phyloP scores from a whole-genome alignment of 2,113 vertebrate species.

The Scophthalmus maximus region DNA sequence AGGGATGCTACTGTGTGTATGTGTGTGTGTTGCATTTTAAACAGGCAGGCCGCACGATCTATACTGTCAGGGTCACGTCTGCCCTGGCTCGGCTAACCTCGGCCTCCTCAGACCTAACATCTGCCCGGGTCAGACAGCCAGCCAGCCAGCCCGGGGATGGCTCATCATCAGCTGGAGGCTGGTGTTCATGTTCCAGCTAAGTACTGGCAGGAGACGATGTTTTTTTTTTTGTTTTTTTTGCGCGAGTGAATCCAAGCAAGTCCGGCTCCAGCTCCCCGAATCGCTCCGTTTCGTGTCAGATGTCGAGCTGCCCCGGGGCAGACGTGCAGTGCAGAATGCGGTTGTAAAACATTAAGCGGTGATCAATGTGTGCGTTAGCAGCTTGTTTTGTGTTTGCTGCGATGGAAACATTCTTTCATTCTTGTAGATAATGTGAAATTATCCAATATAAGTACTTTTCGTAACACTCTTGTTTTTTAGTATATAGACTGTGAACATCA shows the following conservation, averaged over 20 bases:
- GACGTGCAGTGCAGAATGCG: conserved; percentile 38
- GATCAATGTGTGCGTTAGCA: conserved; percentile 31
- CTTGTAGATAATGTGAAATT: not conserved
- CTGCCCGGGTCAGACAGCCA: conserved; percentile 51
- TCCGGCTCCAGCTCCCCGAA: conserved; percentile 25
- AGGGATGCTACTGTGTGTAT: not conserved
- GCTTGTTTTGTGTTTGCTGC: conserved; percentile 28
- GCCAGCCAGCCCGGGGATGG: conserved; percentile 25
- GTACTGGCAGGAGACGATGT: conserved; percentile 42
- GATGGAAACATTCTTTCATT: conserved; percentile 27
- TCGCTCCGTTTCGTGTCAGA: conserved; percentile 33
- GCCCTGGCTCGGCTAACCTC: conserved; percentile 52
- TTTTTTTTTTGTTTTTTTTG: too few species aligned
- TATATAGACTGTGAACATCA: not conserved
- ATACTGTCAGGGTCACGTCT: conserved; percentile 43
- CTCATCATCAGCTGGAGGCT: conserved; percentile 55
- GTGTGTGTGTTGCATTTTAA: conserved; percentile 41
- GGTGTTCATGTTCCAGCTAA: conserved; percentile 52
- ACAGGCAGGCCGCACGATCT: conserved; percentile 49
- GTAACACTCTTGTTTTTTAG: not conserved
- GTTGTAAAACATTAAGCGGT: conserved; percentile 47
- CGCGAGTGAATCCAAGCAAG: not conserved
- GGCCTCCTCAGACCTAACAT: conserved; percentile 56
- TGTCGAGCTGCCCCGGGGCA: conserved; percentile 45
- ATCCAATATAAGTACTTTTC: not conserved